These are phyloP conservation scores for Dendropsophus ebraccatus DNA, from an alignment of 2,113 vertebrate genomes.

Conservation along the genomic window DNA sequence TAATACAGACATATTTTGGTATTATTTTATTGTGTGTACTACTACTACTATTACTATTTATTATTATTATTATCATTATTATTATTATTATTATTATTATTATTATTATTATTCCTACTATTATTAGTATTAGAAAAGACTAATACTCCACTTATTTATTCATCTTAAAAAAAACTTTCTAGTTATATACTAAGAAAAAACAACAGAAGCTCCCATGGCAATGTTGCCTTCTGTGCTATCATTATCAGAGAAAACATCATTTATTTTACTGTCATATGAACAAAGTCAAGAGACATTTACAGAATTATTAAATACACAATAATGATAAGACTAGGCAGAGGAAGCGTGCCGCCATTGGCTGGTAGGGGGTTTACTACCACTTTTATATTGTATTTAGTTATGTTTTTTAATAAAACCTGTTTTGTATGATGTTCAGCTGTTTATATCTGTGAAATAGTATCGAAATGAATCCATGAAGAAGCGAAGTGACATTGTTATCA, in stretches of 20 bases:
- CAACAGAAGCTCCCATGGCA: background rate
- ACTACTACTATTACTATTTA: no score
- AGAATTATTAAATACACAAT: constrained; percentile 89
- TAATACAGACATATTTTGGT: no score
- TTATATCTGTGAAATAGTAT: constrained; percentile 66
- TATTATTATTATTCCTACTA: no score
- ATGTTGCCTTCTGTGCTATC: constrained; percentile 17
- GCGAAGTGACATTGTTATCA: constrained; percentile 90
- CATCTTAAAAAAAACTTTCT: background rate
- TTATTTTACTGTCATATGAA: constrained; percentile 75
- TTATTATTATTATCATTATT: no score
- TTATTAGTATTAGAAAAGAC: no score
- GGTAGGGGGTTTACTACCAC: background rate
- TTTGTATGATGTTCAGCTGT: constrained; percentile 51
- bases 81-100: no score
- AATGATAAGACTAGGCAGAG: constrained; percentile 72
- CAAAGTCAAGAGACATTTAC: constrained; percentile 70
- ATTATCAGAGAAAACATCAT: constrained; percentile 63
- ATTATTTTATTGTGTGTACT: no score
- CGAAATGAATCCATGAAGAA: constrained; percentile 79
- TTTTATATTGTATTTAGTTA: background rate
- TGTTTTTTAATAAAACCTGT: background rate
- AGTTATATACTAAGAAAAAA: background rate
- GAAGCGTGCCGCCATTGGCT: constrained; percentile 68
- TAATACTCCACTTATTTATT: no score